Conservation (phyloP, 2,888 invertebrate genomes). For the Eurois occulta region DNA sequence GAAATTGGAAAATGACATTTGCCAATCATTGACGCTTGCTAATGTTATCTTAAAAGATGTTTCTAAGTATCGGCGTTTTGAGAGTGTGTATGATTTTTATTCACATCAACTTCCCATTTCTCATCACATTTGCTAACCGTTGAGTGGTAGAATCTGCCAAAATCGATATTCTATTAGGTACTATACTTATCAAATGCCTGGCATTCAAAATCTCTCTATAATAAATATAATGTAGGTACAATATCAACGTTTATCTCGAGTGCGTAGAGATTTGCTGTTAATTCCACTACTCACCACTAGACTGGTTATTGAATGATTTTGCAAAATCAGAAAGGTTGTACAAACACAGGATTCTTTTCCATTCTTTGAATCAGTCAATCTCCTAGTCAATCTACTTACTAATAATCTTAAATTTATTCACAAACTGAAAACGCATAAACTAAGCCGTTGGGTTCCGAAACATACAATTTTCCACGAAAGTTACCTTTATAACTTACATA, state of each 20-base stretch:
- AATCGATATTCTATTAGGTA: slow-evolving; percentile 25
- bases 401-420: neutral
- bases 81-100: slow-evolving; percentile 16
- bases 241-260: slow-evolving; percentile 34
- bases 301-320: slow-evolving; percentile 18
- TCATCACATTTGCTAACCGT: neutral
- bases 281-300: slow-evolving; percentile 9
- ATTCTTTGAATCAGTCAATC: neutral
- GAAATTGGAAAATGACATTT: neutral
- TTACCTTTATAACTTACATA: neutral
- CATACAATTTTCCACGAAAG: neutral
- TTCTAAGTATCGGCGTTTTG: neutral
- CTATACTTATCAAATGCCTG: neutral
- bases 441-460: too few relatives aligned
- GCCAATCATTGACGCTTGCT: too few relatives aligned
- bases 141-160: neutral
- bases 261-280: slow-evolving; percentile 10
- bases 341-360: neutral
- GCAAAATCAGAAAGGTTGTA: neutral
- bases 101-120: neutral
- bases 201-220: slow-evolving; percentile 15
- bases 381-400: neutral
- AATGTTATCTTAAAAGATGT: neutral
- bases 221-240: slow-evolving; percentile 7
- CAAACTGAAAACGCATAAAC: neutral